Conservation (phyloP, 2,797 vertebrate species). For the Glyptemys insculpta region DNA sequence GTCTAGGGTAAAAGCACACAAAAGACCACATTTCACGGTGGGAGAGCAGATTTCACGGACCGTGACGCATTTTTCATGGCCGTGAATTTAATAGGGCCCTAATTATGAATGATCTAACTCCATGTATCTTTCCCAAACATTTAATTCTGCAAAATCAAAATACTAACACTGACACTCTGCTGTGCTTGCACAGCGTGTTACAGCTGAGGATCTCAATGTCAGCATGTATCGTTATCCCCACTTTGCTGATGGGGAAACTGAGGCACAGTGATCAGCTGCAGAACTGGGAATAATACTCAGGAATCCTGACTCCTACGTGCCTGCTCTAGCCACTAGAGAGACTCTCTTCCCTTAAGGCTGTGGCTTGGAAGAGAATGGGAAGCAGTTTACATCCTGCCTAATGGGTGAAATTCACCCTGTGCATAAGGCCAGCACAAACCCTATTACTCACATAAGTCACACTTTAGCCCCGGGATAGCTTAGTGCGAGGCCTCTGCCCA, state of each 20-base stretch:
- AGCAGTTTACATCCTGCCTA: not conserved
- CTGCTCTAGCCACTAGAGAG: not conserved
- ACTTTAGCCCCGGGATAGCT: not conserved
- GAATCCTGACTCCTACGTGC: not conserved
- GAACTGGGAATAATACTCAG: not conserved
- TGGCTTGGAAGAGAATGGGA: not conserved
- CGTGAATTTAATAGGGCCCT: no score
- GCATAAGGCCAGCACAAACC: not conserved
- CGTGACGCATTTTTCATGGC: no score
- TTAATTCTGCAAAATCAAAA: not conserved
- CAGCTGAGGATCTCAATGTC: not conserved
- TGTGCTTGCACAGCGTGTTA: not conserved
- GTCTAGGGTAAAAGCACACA: no score
- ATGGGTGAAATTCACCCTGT: not conserved
- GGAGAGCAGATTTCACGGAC: no score
- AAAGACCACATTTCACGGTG: no score
- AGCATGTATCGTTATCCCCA: not conserved
- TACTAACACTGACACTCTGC: not conserved
- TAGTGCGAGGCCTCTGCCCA: not conserved
- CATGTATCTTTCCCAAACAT: not conserved
- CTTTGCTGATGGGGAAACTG: not conserved
- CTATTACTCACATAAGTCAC: not conserved
- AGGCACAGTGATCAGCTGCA: not conserved
- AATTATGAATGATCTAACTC: not conserved
- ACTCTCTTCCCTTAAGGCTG: not conserved